phyloP scores from a whole-genome alignment of 2,888 invertebrate genomes.

The Meteorus cinctellus region DNA sequence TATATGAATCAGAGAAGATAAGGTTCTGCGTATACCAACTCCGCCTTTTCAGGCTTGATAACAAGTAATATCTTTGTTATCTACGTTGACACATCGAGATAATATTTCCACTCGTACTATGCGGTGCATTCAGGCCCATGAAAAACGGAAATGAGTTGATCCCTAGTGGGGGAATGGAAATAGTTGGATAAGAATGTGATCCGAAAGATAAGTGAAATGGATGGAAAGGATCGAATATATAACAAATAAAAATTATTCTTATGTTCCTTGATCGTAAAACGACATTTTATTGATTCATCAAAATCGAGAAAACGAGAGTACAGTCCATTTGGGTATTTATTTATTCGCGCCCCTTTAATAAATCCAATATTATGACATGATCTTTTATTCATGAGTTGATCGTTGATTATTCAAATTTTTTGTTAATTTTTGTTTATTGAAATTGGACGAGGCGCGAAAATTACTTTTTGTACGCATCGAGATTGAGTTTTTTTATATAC shows the following conservation, averaged over 20 bases:
- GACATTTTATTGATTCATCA: slow-evolving; percentile 63
- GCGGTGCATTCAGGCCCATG: not conserved
- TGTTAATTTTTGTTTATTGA: not conserved
- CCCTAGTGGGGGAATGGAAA: not conserved
- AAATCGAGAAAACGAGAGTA: slow-evolving; percentile 60
- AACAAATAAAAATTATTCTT: slow-evolving; percentile 36
- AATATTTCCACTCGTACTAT: slow-evolving; percentile 43
- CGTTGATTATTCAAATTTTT: slow-evolving; percentile 21
- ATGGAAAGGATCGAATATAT: slow-evolving; percentile 32
- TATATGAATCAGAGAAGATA: slow-evolving; percentile 33
- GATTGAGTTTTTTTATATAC: not conserved
- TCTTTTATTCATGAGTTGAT: not conserved
- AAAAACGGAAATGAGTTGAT: not conserved
- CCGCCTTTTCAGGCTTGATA: slow-evolving; percentile 52
- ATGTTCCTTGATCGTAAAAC: slow-evolving; percentile 48
- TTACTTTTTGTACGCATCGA: not conserved
- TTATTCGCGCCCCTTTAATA: not conserved
- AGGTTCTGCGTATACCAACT: not conserved
- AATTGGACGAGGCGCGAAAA: not conserved
- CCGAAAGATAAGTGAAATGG: slow-evolving; percentile 34
- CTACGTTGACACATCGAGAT: slow-evolving; percentile 59
- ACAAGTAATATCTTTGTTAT: slow-evolving; percentile 58
- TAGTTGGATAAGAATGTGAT: slow-evolving; percentile 35
- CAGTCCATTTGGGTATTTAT: slow-evolving; percentile 46
- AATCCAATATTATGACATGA: slow-evolving; percentile 35